Conservation (phyloP, 2,113 vertebrate genomes). For the Oceanites oceanicus region DNA sequence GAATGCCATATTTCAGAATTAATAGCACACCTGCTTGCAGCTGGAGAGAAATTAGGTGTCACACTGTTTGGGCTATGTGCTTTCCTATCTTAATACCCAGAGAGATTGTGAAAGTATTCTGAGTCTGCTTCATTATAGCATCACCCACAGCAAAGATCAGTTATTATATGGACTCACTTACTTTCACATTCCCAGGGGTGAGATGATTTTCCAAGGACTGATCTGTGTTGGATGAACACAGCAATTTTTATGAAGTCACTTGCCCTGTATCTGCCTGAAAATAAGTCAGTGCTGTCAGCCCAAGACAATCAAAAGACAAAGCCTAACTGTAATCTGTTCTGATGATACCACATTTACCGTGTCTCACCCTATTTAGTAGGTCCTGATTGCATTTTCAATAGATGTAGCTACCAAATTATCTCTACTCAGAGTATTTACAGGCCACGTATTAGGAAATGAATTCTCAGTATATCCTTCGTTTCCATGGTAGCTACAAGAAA, state of each 20-base stretch:
- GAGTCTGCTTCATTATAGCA: neutral
- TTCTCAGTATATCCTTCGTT: conserved; percentile 42
- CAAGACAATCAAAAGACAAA: conserved; percentile 26
- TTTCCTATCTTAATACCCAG: neutral
- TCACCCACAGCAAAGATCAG: neutral
- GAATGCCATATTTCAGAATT: neutral
- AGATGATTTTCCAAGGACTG: conserved; percentile 3
- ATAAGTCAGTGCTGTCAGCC: neutral
- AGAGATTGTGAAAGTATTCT: neutral
- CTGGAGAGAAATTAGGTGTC: conserved; percentile 29
- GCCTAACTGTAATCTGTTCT: neutral
- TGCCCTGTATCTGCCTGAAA: neutral
- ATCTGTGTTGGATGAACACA: neutral
- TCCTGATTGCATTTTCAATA: conserved; percentile 49
- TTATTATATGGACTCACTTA: neutral
- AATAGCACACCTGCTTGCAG: conserved; percentile 13
- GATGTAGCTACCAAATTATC: conserved; percentile 43
- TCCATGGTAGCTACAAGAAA: conserved; percentile 44
- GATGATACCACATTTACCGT: conserved; percentile 4
- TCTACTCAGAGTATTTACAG: conserved; percentile 47
- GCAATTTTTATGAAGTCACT: conserved; percentile 7
- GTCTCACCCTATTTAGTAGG: conserved; percentile 21
- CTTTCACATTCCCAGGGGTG: neutral
- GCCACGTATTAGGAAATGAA: conserved; percentile 35
- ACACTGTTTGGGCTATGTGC: neutral